These are phyloP conservation scores for Cremastinae sp. DNA, from an alignment of 2,888 invertebrate genomes.

Conservation along the genomic window DNA sequence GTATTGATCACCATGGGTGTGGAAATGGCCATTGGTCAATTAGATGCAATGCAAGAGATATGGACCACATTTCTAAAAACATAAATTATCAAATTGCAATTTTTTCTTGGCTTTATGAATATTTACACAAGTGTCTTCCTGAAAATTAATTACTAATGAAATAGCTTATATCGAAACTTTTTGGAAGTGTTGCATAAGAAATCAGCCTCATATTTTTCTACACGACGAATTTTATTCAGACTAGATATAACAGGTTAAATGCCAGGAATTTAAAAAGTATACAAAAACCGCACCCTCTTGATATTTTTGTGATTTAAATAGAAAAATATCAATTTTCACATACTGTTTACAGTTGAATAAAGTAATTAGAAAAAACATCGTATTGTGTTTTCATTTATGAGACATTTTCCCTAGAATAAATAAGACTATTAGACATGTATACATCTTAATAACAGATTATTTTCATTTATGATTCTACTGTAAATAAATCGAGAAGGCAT, in stretches of 20 bases:
- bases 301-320: slow-evolving; percentile 36
- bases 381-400: too few relatives aligned
- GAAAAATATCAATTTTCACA: slow-evolving; percentile 18
- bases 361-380: slow-evolving; percentile 50
- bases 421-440: too few relatives aligned
- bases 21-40: neutral
- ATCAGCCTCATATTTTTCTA: slow-evolving; percentile 51
- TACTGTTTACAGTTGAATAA: slow-evolving; percentile 50
- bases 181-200: neutral
- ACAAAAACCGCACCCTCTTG: slow-evolving; percentile 48
- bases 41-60: neutral
- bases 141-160: slow-evolving; percentile 2
- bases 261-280: slow-evolving; percentile 15
- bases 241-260: neutral
- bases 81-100: neutral
- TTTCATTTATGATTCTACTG: too few relatives aligned
- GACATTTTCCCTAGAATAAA: neutral
- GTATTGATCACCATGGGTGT: too few relatives aligned
- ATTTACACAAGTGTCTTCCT: slow-evolving; percentile 35
- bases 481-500: too few relatives aligned
- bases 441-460: too few relatives aligned
- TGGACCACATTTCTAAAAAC: too few relatives aligned
- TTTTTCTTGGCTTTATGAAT: slow-evolving; percentile 22
- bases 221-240: slow-evolving; percentile 29
- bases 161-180: neutral